phyloP scores from a whole-genome alignment of 2,888 invertebrate genomes.

The Macaria liturata region DNA sequence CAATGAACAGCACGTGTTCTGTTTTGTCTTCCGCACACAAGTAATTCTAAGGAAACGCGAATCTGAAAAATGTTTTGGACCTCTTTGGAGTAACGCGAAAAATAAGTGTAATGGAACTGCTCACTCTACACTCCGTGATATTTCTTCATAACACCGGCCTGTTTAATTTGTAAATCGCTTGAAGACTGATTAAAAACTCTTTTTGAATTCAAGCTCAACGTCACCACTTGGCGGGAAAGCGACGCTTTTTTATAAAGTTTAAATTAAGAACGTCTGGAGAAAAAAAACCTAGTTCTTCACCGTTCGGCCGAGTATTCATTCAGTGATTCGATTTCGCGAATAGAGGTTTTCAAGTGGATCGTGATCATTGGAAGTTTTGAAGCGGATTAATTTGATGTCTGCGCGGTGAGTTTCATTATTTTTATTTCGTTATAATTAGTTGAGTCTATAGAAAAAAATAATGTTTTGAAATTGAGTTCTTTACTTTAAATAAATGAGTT shows the following conservation, averaged over 20 bases:
- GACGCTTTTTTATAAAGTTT: conserved; percentile 17
- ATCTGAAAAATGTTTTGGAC: too few species aligned
- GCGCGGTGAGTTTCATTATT: too few species aligned
- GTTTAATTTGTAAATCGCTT: conserved; percentile 83
- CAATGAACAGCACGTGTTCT: conserved; percentile 1
- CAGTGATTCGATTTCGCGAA: conserved; percentile 12
- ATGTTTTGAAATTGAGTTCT: too few species aligned
- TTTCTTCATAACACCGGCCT: conserved; percentile 80
- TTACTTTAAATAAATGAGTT: too few species aligned
- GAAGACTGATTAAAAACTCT: conserved; percentile 82
- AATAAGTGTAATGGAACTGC: conserved; percentile 51
- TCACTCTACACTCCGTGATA: conserved; percentile 54
- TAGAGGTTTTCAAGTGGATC: conserved; percentile 13
- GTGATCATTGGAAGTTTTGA: not conserved
- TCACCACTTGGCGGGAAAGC: conserved; percentile 31
- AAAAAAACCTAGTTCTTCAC: conserved; percentile 20
- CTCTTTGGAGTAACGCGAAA: not conserved
- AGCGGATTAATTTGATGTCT: too few species aligned
- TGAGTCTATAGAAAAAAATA: too few species aligned
- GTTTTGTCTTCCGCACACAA: too few species aligned
- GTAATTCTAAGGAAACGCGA: too few species aligned
- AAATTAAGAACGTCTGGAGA: conserved; percentile 28
- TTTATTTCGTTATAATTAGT: too few species aligned
- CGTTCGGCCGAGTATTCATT: conserved; percentile 7
- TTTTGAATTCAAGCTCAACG: conserved; percentile 70